Evolutionary conservation across 2,797 vertebrate species (phyloP).

Genomic region (Hapalemur alaotrensis): DNA sequence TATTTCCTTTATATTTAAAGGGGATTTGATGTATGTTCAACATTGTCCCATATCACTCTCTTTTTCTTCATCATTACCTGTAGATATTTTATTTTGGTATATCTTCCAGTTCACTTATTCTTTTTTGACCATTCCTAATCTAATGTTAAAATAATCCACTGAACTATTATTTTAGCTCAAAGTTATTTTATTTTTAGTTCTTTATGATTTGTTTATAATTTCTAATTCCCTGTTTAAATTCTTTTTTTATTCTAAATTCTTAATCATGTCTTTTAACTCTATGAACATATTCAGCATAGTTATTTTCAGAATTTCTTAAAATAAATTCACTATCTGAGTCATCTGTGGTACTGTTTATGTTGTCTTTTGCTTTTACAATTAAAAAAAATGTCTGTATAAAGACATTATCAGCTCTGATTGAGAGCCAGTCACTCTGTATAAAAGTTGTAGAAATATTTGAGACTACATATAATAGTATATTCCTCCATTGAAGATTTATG

Average conservation of each 20-base stretch:
- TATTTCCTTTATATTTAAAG: neutral
- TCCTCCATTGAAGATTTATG: neutral
- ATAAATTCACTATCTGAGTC: neutral
- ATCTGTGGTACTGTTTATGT: neutral
- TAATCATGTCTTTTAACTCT: neutral
- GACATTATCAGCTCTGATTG: neutral
- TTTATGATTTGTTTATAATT: neutral
- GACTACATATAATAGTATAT: neutral
- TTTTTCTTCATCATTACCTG: neutral
- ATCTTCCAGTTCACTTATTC: neutral
- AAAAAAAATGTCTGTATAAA: neutral
- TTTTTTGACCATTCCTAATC: neutral
- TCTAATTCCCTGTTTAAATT: neutral
- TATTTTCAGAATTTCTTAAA: neutral
- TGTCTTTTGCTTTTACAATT: neutral
- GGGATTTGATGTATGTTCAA: neutral
- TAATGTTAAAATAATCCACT: neutral
- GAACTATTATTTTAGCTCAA: neutral
- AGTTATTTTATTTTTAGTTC: neutral
- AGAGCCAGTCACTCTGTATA: neutral
- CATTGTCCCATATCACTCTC: neutral
- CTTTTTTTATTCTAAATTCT: neutral
- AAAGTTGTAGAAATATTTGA: neutral
- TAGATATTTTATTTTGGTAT: neutral
- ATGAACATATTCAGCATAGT: neutral